A percentile compares a stretch with the other conserved stretches of the same genome.
phyloP scores from a whole-genome alignment of 1,140 invertebrate species.

The Drosophila chauvacae region DNA sequence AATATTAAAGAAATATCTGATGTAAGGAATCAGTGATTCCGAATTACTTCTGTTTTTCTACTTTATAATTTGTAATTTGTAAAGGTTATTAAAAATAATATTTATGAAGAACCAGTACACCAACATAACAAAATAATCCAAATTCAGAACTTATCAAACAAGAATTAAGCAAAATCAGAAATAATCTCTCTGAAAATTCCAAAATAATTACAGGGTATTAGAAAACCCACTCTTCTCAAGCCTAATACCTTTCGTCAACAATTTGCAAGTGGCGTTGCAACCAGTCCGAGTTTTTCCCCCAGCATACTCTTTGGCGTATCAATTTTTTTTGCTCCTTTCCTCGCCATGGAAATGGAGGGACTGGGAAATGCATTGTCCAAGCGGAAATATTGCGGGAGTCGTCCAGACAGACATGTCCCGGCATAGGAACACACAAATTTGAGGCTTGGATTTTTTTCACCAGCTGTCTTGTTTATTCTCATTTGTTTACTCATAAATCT shows the following conservation, averaged over 20 bases:
- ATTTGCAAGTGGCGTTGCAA: constrained; percentile 65
- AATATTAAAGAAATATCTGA: neutral
- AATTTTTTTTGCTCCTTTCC: constrained; percentile 65
- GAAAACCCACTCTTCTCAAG: constrained; percentile 7
- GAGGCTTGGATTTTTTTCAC: constrained; percentile 36
- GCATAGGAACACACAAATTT: constrained; percentile 63
- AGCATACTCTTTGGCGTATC: constrained; percentile 68
- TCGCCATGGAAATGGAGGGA: constrained; percentile 11
- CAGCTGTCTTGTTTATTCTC: constrained; percentile 71
- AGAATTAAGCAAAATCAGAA: too few species aligned
- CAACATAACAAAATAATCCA: neutral
- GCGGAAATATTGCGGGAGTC: constrained; percentile 46
- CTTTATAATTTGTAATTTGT: neutral
- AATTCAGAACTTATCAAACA: too few species aligned
- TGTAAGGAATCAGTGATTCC: neutral
- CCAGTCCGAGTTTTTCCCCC: constrained; percentile 46
- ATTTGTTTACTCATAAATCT: constrained; percentile 76
- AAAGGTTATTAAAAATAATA: neutral
- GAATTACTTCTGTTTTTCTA: neutral
- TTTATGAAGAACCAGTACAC: neutral
- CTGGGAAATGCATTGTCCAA: constrained; percentile 70
- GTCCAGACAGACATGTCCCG: constrained; percentile 59
- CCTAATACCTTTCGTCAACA: constrained; percentile 79
- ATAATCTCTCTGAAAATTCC: too few species aligned
- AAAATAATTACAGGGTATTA: constrained; percentile 15